Base-by-base conservation (phyloP, 2,888 invertebrate genomes). In the Leptopterna dolabrata region DNA sequence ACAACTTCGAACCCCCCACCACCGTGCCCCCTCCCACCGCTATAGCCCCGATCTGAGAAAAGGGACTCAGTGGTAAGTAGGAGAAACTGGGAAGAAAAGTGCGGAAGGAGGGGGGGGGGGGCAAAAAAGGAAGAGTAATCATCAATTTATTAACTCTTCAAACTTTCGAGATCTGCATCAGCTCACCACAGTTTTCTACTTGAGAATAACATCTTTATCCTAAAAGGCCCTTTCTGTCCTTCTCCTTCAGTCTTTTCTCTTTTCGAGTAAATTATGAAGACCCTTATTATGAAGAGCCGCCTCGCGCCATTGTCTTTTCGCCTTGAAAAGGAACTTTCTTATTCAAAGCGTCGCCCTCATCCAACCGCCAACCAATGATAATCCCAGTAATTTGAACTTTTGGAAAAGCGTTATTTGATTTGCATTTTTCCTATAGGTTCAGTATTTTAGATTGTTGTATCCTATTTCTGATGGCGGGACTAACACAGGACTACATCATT, bases 101-200 rank as follows among this genome's bases (percentile, higher is more conserved):
- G 78, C 19, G 19, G 19, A 78, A 41, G 43, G 19, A 78, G 43
- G n/a, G 43, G 43, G 11, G 78, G 11, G 55, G 55, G 47, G 55
- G 36, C 27, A 14, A 27, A 55, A 36, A 16, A n/a, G 29, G 55
- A 82, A 43, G 81, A 82, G 81, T 51, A 82, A 82, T 82, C 51
- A 82, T 55, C 81, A 82, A 82, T 51, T 82, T 82, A 82, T 82
- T 55, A 55, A 82, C 55, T 82, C 81, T 78, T 82, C 55, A 82
- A 82, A 82, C 81, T 82, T 63, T 82, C 81, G 30, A 51, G 81
- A 51, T 51, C 81, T 45, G 43, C 78, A 47, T 78, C 47, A 45
- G 45, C 78, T 78, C 43, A 78, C 43, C 73, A 73, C 73, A 73
- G 73, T 73, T 73, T 73, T 73, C 73, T 73, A 73, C 73, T 73